Evolutionary conservation across 1,140 invertebrate species (phyloP).

Genomic region (Coelopa frigida): DNA sequence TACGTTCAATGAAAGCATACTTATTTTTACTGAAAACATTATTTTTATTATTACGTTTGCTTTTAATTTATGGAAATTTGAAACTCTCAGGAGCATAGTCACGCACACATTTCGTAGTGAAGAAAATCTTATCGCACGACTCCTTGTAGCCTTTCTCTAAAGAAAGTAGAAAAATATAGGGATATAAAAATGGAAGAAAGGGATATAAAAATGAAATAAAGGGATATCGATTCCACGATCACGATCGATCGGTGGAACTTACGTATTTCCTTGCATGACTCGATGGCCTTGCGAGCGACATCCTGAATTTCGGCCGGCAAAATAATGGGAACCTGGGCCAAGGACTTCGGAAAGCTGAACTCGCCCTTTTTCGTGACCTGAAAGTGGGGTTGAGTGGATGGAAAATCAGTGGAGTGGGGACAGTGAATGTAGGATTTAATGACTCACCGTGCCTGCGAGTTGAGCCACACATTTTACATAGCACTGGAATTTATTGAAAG

Average conservation of each 20-base stretch:
- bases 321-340: conserved; percentile 35
- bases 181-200: too few species aligned
- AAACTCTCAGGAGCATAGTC: conserved; percentile 23
- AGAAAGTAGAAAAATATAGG: conserved; percentile 9
- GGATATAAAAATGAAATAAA: too few species aligned
- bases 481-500: conserved; percentile 24
- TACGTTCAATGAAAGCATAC: too few species aligned
- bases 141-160: conserved; percentile 30
- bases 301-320: conserved; percentile 28
- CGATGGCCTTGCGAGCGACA: conserved; percentile 20
- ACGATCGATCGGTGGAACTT: too few species aligned
- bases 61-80: conserved; percentile 25
- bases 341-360: conserved; percentile 29
- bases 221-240: too few species aligned
- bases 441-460: conserved; percentile 31
- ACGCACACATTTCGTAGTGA: conserved; percentile 31
- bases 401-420: neutral
- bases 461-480: conserved; percentile 38
- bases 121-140: conserved; percentile 27
- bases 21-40: too few species aligned
- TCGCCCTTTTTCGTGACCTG: conserved; percentile 35
- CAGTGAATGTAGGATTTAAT: too few species aligned
- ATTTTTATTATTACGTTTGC: neutral
- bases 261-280: conserved; percentile 32
- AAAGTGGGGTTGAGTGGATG: neutral